These are phyloP conservation scores for Wiebesia pumilae DNA, from an alignment of 1,140 invertebrate species.

Conservation along the genomic window DNA sequence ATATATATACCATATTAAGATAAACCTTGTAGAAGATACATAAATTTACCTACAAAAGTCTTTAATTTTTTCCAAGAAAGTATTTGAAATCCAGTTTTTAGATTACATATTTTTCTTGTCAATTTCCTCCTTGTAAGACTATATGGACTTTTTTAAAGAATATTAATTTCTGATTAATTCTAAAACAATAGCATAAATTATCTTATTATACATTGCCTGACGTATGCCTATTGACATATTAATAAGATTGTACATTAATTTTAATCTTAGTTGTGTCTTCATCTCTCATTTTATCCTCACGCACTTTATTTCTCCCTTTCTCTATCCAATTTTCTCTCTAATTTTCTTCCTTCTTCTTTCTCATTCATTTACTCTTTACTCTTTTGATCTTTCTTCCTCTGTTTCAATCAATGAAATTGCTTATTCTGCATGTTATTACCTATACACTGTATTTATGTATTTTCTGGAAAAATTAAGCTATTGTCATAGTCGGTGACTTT, in stretches of 20 bases:
- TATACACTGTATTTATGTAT: background rate
- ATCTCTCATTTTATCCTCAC: background rate
- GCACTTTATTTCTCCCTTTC: background rate
- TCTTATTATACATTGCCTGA: background rate
- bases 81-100: too few relatives aligned
- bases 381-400: background rate
- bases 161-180: too few relatives aligned
- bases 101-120: too few relatives aligned
- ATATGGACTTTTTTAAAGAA: too few relatives aligned
- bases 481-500: background rate
- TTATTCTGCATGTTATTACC: background rate
- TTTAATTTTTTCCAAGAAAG: too few relatives aligned
- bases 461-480: slow-evolving; percentile 23
- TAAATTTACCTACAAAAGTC: too few relatives aligned
- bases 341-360: background rate
- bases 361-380: background rate
- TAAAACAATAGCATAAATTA: background rate
- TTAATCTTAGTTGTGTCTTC: background rate
- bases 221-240: background rate
- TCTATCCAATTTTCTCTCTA: background rate
- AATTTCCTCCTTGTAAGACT: too few relatives aligned
- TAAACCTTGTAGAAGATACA: too few relatives aligned
- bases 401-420: background rate
- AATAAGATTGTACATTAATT: background rate
- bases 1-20: too few relatives aligned